Evolutionary conservation across 2,113 vertebrate genomes (phyloP), one percentile per base, ranked within the genome.

Genomic region (Rynchops niger): DNA sequence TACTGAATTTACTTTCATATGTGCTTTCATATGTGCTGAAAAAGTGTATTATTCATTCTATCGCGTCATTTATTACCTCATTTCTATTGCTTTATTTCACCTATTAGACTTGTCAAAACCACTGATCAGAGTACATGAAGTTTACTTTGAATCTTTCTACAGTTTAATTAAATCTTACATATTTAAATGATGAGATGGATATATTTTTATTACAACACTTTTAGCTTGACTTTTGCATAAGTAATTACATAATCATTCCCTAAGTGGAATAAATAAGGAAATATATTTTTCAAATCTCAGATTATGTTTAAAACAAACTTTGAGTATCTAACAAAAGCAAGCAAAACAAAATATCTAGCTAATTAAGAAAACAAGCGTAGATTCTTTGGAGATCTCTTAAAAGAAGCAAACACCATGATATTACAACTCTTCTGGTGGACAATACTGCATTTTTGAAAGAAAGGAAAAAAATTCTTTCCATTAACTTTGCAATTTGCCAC

Each of bases 401-500:
- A 36, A 23, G 26, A 53, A 81, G 42, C 6, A 67, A 88, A 79
- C n/a, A 32, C 7, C 23, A 69, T 9, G 42, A 38, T 45, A n/a
- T 20, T 53, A 18, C 52, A 58, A 18, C 0, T 1, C 5, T 53
- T 80, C 63, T 49, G 38, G 21, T 5, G 2, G 15, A 32, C 16
- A 34, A 56, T 1, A 40, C 2, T 8, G 9, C 23, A 30, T 36
- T 82, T 70, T 77, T 45, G 17, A 22, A n/a, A 30, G 14, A 9
- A 3, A 47, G 45, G 5, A 38, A 59, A 50, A 90, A 71, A 71
- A 22, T 3, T 10, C 2, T 49, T 82, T 40, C 9, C 30, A 38
- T 43, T 29, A 59, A n/a, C 13, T 63, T 80, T 96, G 92, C 65
- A 95, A 69, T 97, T 96, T 71, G 20, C 14, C 34, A 50, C 8